Evolutionary conservation across 1,140 invertebrate species (phyloP), one percentile per base, ranked within the genome.

Genomic region (Phymorhynchus buccinoides): DNA sequence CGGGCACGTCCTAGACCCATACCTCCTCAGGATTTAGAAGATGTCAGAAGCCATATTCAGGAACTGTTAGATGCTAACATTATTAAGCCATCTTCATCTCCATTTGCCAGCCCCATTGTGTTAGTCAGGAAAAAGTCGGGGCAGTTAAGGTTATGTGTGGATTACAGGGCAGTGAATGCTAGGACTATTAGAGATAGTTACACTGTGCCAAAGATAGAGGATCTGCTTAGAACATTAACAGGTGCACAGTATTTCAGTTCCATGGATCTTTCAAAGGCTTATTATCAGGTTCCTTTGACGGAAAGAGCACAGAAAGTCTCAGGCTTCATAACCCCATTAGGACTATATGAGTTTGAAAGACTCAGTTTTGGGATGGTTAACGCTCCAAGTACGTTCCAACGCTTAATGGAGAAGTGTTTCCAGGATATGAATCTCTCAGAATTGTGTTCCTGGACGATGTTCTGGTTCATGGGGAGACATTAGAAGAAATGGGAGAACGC

Each of bases 241-340:
- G 41, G 41, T 30, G 12, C 77, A n/a, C 37, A 79, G 6, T 79
- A 79, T 32, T 79, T 79, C n/a, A 42, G 35, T 14, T 41, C 39
- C 22, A 4, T 79, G 77, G 77, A 79, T 27, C n/a, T 79, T 3
- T 44, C 35, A 16, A 79, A 79, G 41, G 77, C 77, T 3, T 79
- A 79, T 27, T 79, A 79, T 44, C 77, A 79, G 41, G 41, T 79
- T 9, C 77, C 77, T 3, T 41, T 79, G 77, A 30, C 77, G 4
- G 37, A 79, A 1, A 41, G 16, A 22, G 77, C 77, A 9, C 3
- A 78, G 75, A 32, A 78, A 78, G 32, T 35, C 0, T 71, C 66
- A 22, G 66, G 16, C 27, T 71, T 71, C 32, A 71, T 71, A 14
- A 71, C 66, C 6, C 66, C 66, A 1, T 3, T 71, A 9, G 66